These are phyloP conservation scores for Tricholauxania praeusta DNA, from an alignment of 2,888 invertebrate genomes.

Conservation along the genomic window DNA sequence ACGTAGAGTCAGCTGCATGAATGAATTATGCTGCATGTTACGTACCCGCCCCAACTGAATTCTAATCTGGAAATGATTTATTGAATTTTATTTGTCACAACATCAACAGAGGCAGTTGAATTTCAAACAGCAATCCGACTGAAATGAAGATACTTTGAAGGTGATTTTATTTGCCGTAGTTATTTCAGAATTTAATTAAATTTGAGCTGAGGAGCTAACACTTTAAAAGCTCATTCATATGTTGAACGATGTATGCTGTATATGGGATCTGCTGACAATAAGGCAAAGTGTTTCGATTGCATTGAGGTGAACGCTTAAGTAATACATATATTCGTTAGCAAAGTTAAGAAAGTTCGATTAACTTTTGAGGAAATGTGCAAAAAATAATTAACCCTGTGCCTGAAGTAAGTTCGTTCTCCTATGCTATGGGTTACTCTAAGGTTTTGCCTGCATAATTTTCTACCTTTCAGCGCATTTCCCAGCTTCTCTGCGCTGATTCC, in stretches of 20 bases:
- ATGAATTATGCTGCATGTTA: no score
- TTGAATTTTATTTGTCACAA: constrained; percentile 60
- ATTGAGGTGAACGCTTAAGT: no score
- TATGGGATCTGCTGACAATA: no score
- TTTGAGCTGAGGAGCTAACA: not conserved
- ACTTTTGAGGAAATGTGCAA: no score
- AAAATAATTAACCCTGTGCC: no score
- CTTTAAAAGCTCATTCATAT: no score
- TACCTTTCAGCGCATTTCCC: not conserved
- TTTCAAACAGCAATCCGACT: not conserved
- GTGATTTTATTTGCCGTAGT: constrained; percentile 2
- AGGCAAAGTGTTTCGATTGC: no score
- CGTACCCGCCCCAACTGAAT: not conserved
- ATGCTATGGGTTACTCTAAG: not conserved
- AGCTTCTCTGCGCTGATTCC: not conserved
- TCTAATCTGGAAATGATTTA: constrained; percentile 32
- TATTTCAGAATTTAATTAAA: constrained; percentile 22
- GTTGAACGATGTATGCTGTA: no score
- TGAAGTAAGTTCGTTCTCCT: no score
- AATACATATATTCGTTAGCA: no score
- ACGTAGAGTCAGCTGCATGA: no score
- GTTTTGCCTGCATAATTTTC: not conserved
- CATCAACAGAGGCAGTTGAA: constrained; percentile 51
- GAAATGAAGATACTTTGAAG: not conserved
- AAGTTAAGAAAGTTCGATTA: no score